phyloP scores from a whole-genome alignment of 35 echinoderm and acorn worm genomes.

The Ophioderma brevispina region DNA sequence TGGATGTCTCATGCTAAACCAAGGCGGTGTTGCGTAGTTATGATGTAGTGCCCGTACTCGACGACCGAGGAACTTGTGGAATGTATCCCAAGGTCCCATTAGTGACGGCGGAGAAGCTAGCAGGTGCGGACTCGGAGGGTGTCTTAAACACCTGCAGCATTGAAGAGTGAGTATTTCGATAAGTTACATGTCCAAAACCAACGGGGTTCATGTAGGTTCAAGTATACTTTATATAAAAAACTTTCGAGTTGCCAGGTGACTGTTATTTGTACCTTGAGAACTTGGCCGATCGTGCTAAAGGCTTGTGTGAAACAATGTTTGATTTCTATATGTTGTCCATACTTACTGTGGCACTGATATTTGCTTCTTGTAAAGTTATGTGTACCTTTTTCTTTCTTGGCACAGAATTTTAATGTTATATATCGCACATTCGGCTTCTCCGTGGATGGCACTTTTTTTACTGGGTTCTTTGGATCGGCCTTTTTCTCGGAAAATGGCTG shows the following conservation, averaged over 20 bases:
- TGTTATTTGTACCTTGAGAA: not conserved
- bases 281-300: not conserved
- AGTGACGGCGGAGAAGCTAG: not conserved
- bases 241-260: not conserved
- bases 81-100: not conserved
- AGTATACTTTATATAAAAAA: not conserved
- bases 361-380: not conserved
- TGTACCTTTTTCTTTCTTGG: not conserved
- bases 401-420: not conserved
- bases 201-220: not conserved
- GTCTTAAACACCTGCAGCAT: not conserved
- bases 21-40: conserved; percentile 21
- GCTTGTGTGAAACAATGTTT: not conserved
- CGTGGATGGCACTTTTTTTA: not conserved
- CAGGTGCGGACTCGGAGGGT: not conserved
- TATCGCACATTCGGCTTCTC: not conserved
- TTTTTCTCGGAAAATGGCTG: not conserved
- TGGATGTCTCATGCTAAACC: conserved; percentile 26
- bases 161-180: not conserved
- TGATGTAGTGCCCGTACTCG: not conserved
- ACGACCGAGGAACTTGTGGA: not conserved
- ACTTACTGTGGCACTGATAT: not conserved
- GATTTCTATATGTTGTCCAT: not conserved
- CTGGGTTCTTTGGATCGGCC: not conserved
- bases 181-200: not conserved